A percentile compares a stretch with the other conserved stretches of the same genome.
Evolutionary conservation across 64 coral and sea anemone species (phyloP).

Genomic region (Anthopleura sola): DNA sequence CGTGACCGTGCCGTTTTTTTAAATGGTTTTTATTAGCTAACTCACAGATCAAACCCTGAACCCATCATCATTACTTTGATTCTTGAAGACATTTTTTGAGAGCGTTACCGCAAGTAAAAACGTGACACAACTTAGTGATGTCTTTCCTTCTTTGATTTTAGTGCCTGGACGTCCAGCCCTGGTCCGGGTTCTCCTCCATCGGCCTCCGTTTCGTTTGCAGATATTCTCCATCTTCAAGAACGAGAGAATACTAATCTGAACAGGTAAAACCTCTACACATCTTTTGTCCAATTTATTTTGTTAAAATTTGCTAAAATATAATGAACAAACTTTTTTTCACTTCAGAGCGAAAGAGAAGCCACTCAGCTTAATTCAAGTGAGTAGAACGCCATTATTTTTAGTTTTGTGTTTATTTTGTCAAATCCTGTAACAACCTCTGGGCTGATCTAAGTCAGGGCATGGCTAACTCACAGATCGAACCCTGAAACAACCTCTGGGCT

Average conservation of each 20-base stretch:
- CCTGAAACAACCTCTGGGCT: too few relatives aligned
- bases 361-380: conserved; percentile 39
- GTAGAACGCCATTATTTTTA: not conserved
- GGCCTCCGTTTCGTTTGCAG: conserved; percentile 28
- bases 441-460: too few relatives aligned
- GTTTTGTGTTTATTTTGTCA: too few relatives aligned
- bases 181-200: conserved; percentile 27
- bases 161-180: conserved; percentile 30
- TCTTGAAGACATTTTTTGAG: too few relatives aligned
- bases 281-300: not conserved
- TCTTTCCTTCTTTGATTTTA: not conserved
- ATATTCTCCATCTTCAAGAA: conserved; percentile 45
- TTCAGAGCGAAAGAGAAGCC: conserved; percentile 28
- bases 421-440: too few relatives aligned
- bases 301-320: not conserved
- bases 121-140: too few relatives aligned
- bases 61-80: too few relatives aligned
- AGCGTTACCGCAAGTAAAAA: not conserved
- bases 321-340: not conserved
- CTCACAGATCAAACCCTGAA: too few relatives aligned
- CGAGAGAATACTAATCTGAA: conserved; percentile 23
- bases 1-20: too few relatives aligned
- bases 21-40: too few relatives aligned
- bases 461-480: too few relatives aligned
- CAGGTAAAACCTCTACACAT: not conserved